Percentiles rank a stretch among this genome's conserved stretches.
phyloP scores from a whole-genome alignment of 2,888 invertebrate genomes.

The Macrostomum cliftonense region DNA sequence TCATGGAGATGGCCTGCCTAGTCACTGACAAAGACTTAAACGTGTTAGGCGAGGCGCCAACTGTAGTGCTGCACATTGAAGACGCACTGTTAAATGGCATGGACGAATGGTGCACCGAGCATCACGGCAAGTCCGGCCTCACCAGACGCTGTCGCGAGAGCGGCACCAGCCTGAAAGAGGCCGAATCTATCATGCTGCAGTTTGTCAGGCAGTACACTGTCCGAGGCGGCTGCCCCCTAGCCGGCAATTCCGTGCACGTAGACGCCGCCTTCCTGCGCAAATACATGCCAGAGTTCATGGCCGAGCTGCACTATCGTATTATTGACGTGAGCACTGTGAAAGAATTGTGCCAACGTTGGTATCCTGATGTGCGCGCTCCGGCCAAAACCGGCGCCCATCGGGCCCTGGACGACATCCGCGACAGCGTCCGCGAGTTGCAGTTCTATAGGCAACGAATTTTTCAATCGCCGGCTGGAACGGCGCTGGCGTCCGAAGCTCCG shows the following conservation, averaged over 20 bases:
- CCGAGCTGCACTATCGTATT: slow-evolving; percentile 70
- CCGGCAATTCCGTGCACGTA: slow-evolving; percentile 69
- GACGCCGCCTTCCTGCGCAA: slow-evolving; percentile 62
- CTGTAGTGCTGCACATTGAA: slow-evolving; percentile 11
- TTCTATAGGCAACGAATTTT: slow-evolving; percentile 55
- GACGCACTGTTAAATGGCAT: neutral
- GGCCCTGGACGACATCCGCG: slow-evolving; percentile 56
- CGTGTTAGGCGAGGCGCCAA: slow-evolving; percentile 45
- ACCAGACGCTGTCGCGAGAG: slow-evolving; percentile 54
- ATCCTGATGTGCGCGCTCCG: neutral
- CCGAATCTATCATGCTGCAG: slow-evolving; percentile 51
- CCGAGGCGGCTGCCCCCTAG: slow-evolving; percentile 42
- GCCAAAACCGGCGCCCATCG: slow-evolving; percentile 14
- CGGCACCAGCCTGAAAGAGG: slow-evolving; percentile 46
- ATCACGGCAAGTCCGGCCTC: slow-evolving; percentile 33
- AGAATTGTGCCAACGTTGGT: slow-evolving; percentile 45
- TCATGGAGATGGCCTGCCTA: slow-evolving; percentile 71
- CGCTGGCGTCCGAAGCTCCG: too few relatives aligned
- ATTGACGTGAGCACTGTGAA: slow-evolving; percentile 79
- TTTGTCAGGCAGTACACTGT: slow-evolving; percentile 49
- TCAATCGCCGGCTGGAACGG: neutral
- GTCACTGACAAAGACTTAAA: slow-evolving; percentile 63
- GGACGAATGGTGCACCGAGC: slow-evolving; percentile 6
- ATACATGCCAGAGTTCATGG: slow-evolving; percentile 58
- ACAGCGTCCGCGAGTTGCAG: slow-evolving; percentile 62